phyloP scores from a whole-genome alignment of 1,140 invertebrate species.

The Brachionus calyciflorus region DNA sequence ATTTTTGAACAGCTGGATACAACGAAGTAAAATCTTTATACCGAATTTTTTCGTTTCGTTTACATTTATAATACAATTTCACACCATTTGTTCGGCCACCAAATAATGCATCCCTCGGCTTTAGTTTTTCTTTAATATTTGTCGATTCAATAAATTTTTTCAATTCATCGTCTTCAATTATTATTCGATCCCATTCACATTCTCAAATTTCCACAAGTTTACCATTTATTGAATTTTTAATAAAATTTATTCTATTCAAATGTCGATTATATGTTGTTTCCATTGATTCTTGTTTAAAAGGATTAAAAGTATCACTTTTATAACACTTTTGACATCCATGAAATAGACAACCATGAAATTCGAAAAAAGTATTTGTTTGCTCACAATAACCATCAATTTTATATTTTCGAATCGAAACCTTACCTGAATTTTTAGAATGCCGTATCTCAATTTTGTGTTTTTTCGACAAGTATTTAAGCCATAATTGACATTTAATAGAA shows the following conservation, averaged over 20 bases:
- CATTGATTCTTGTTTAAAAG: constrained; percentile 46
- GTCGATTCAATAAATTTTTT: too few relatives aligned
- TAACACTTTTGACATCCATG: constrained; percentile 51
- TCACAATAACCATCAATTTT: constrained; percentile 17
- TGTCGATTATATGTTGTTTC: constrained; percentile 47
- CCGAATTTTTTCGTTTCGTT: constrained; percentile 53
- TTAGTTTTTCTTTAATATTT: constrained; percentile 28
- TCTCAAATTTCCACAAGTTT: constrained; percentile 49
- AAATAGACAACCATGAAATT: constrained; percentile 51
- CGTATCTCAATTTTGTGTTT: not conserved
- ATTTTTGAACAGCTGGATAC: constrained; percentile 49
- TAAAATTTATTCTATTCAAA: constrained; percentile 31
- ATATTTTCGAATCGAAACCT: not conserved
- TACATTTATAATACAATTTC: constrained; percentile 50
- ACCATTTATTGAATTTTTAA: constrained; percentile 35
- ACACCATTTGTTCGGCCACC: constrained; percentile 55
- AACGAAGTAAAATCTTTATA: constrained; percentile 57
- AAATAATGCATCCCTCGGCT: constrained; percentile 53
- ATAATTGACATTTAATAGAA: constrained; percentile 4
- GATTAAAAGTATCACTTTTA: constrained; percentile 27
- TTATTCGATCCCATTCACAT: constrained; percentile 48
- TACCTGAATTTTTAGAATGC: not conserved
- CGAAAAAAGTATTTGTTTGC: constrained; percentile 39
- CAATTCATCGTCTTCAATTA: constrained; percentile 36
- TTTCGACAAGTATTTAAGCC: constrained; percentile 41